Evolutionary conservation across 2,888 invertebrate species (phyloP).

Genomic region (Antheraea yamamai): DNA sequence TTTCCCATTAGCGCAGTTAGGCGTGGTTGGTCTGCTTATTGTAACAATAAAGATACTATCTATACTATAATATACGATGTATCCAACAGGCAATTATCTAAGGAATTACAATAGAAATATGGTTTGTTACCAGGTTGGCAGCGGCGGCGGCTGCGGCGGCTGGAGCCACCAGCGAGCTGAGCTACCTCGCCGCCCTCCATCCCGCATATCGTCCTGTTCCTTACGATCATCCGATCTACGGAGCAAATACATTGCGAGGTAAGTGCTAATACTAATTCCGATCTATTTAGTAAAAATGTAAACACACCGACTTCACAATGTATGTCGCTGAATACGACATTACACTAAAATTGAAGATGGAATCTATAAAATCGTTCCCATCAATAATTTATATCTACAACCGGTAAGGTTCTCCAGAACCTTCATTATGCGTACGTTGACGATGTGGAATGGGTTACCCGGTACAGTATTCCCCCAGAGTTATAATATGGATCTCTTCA

Average conservation of each 20-base stretch:
- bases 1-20: background rate
- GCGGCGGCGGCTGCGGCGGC: constrained; percentile 77
- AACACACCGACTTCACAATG: background rate
- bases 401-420: too few species aligned
- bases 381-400: too few species aligned
- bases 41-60: background rate
- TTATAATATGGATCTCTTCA: too few species aligned
- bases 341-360: background rate
- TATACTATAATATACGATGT: background rate
- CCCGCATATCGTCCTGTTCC: constrained; percentile 84
- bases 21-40: background rate
- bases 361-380: too few species aligned
- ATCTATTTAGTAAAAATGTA: background rate
- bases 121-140: constrained; percentile 58
- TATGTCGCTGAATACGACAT: background rate
- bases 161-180: constrained; percentile 76
- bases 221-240: constrained; percentile 82
- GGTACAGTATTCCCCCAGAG: too few species aligned
- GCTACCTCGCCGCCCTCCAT: constrained; percentile 77
- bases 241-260: constrained; percentile 79
- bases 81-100: background rate
- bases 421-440: too few species aligned
- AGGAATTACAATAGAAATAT: background rate
- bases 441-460: too few species aligned
- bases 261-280: constrained; percentile 31